Evolutionary conservation across 2,888 invertebrate genomes (phyloP), one percentile per base, ranked within the genome.

Genomic region (Lasius platythorax): DNA sequence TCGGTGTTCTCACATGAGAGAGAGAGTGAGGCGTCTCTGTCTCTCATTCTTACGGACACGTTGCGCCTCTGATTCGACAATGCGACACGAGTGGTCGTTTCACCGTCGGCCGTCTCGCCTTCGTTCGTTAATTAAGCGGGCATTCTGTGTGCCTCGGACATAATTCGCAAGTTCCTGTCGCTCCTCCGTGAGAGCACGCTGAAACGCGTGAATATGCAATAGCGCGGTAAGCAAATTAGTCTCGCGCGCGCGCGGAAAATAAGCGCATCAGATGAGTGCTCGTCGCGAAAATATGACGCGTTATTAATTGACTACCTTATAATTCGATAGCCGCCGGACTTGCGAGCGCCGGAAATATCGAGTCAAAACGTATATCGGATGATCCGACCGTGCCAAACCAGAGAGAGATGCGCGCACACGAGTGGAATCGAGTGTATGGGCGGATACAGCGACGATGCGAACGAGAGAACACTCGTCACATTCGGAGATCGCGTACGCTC

Each of bases 61-160:
- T 73, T 82, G 82, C 37, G 66, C 67, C 23, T 37, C 46, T 50
- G 82, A 82, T 82, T 73, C 66, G 82, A 84, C 84, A 84, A 82
- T 40, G 46, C 43, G 50, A 28, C 46, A 61, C 84, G 82, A 84
- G 82, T 82, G 73, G 43, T 56, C 53, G 64, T 82, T 73, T 66
- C 81, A 72, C 15, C 30, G 70, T 83, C 46, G 46, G 40, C 64
- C 30, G 40, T 30, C 61, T 61, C 61, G n/a, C 79, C 61, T 72
- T 53, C 63, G 68, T 78, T 83, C 82, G 58, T 66, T 82, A 84
- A 84, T 84, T 84, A 84, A 81, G 61, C 79, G 37, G 58, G 61
- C 79, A 81, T 81, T 82, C 79, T 82, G 53, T 18, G 53, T 64
- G 63, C 43, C 64, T 64, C 40, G 30, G 56, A 64, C 82, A 82